Evolutionary conservation across 2,888 invertebrate genomes (phyloP), one percentile per base, ranked within the genome.

Genomic region (Rapana venosa): DNA sequence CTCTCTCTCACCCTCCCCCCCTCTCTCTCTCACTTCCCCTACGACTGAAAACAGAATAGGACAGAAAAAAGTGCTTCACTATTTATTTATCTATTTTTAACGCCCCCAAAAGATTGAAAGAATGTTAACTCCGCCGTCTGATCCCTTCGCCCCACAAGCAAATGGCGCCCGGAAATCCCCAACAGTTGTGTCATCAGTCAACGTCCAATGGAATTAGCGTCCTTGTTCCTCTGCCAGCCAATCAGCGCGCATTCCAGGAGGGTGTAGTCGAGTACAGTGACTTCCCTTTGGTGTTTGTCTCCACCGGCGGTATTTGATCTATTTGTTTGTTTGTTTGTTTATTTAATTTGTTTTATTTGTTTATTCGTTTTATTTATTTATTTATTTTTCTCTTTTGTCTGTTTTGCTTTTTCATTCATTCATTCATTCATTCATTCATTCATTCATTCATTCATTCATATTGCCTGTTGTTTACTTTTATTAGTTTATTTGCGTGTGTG

Each of bases 161-260:
- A 30, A 77, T n/a, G 13, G 74, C 26, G 74, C 74, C 30, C 26
- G 74, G 74, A 77, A 77, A 77, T 26, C 74, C 74, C 74, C 74
- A 30, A 30, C 74, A 77, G 74, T 77, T 77, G 74, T 77, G 74
- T 77, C 74, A 77, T 77, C 30, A 22, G 30, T 77, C 74, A 77
- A 30, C 30, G 74, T 77, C 74, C 74, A 77, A 77, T 30, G 30
- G 30, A 77, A 77, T 77, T 77, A 77, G 74, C 74, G 13, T 13
- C 74, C 30, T 77, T 30, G 30, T 13, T n/a, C 8, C 13, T 13
- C n/a, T 30, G 26, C n/a, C 74, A 77, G 30, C 74, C 74, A 77
- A 77, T 77, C 74, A 77, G 74, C 13, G 30, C 13, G 13, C 74
- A 77, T 77, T 77, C 74, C 13, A 77, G 6, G 13, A 13, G 1